These are phyloP conservation scores for Oligia strigilis DNA, from an alignment of 2,888 invertebrate genomes.

Conservation along the genomic window DNA sequence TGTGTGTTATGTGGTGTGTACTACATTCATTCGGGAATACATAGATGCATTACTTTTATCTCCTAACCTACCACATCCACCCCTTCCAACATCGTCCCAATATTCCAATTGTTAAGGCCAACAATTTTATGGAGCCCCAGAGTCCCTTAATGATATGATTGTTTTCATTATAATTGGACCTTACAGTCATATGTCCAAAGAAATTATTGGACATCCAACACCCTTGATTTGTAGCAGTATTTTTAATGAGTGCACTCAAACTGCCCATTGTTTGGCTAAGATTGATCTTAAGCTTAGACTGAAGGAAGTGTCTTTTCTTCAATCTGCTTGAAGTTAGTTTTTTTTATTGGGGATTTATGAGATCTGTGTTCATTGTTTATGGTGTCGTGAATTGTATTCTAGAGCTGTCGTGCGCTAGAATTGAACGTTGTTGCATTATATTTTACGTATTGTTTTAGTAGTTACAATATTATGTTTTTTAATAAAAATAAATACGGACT, in stretches of 20 bases:
- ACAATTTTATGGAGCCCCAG: conserved; percentile 78
- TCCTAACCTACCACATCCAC: conserved; percentile 65
- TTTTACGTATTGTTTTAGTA: background rate
- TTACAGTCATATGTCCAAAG: conserved; percentile 81
- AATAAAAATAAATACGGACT: background rate
- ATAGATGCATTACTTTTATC: background rate
- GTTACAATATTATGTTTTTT: background rate
- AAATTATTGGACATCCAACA: conserved; percentile 79
- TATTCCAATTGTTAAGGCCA: conserved; percentile 77
- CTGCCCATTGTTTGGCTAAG: conserved; percentile 69
- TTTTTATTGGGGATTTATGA: conserved; percentile 3
- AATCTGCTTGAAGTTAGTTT: conserved; percentile 9
- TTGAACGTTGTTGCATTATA: background rate
- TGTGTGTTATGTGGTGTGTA: background rate
- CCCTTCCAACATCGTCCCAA: conserved; percentile 53
- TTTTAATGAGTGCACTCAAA: conserved; percentile 79
- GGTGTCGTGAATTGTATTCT: background rate
- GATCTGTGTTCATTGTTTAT: background rate
- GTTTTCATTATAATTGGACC: conserved; percentile 87
- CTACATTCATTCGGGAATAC: background rate
- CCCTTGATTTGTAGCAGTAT: conserved; percentile 77
- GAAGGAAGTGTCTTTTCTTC: conserved; percentile 41
- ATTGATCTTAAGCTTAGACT: conserved; percentile 62
- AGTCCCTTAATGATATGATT: conserved; percentile 87
- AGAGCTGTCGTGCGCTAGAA: background rate